phyloP scores from a whole-genome alignment of 2,888 invertebrate species.

The Calameuta idolon region DNA sequence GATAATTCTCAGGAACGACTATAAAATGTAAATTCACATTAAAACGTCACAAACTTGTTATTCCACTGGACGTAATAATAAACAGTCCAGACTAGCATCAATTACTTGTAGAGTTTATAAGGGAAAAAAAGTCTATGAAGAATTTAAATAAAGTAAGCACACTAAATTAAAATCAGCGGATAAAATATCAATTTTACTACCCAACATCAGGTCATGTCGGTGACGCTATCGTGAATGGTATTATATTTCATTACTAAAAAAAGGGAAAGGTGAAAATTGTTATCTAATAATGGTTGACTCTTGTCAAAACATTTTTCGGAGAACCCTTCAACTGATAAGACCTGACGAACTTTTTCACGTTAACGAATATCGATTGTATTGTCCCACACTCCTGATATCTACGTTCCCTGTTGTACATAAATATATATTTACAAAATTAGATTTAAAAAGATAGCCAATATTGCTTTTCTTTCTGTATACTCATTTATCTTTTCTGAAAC shows the following conservation, averaged over 20 bases:
- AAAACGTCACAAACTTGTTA: background rate
- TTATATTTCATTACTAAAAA: background rate
- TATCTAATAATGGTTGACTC: slow-evolving; percentile 20
- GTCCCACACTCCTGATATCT: slow-evolving; percentile 1
- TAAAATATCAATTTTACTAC: background rate
- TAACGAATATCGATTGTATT: slow-evolving; percentile 21
- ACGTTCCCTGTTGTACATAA: background rate
- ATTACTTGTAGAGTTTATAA: background rate
- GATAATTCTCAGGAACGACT: background rate
- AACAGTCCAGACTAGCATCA: background rate
- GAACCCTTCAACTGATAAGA: slow-evolving; percentile 22
- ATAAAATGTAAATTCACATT: background rate
- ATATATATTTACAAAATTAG: background rate
- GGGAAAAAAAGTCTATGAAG: background rate
- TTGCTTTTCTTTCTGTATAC: background rate
- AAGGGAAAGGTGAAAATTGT: slow-evolving; percentile 7
- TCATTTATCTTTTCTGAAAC: background rate
- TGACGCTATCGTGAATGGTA: background rate
- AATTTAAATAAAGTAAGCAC: background rate
- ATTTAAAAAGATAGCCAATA: background rate
- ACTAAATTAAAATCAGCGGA: background rate
- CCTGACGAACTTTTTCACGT: slow-evolving; percentile 13
- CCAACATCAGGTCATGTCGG: background rate
- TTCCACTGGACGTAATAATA: background rate
- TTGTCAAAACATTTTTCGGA: slow-evolving; percentile 23